These are phyloP conservation scores for Dryobotodes eremita DNA, from an alignment of 2,888 invertebrate genomes.

Conservation along the genomic window DNA sequence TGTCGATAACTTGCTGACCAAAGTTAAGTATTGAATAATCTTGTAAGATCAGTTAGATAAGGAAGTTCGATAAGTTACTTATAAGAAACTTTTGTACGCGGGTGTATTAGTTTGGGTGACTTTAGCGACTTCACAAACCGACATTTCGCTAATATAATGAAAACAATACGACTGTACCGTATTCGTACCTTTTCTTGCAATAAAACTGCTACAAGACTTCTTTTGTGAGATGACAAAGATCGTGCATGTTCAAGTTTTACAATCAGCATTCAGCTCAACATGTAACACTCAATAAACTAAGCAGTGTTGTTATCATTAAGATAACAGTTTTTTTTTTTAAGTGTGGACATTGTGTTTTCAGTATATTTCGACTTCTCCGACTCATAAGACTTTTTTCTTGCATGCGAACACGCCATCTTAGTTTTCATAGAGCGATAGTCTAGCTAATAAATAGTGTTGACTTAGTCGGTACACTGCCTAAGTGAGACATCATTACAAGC, in stretches of 20 bases:
- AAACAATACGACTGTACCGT: too few relatives aligned
- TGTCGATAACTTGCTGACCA: conserved; percentile 3
- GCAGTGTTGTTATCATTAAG: background rate
- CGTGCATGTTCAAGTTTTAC: background rate
- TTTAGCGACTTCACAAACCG: conserved; percentile 9
- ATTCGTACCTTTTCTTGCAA: background rate
- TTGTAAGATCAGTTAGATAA: conserved; percentile 24
- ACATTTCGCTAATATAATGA: background rate
- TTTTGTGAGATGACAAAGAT: background rate
- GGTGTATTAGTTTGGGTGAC: conserved; percentile 1
- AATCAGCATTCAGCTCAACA: background rate
- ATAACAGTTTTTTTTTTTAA: background rate
- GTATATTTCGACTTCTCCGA: background rate
- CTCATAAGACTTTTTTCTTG: background rate
- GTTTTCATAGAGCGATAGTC: background rate
- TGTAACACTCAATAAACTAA: background rate
- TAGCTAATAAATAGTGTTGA: background rate
- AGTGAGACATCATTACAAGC: conserved; percentile 31
- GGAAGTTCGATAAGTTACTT: conserved; percentile 37
- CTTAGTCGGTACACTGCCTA: background rate
- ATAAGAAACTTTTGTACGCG: conserved; percentile 9
- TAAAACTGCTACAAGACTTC: background rate
- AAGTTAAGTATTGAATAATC: conserved; percentile 43
- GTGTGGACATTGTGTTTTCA: background rate
- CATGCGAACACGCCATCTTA: background rate